phyloP scores from a whole-genome alignment of 2,888 invertebrate genomes.

The Eueremaeus valkanovi region DNA sequence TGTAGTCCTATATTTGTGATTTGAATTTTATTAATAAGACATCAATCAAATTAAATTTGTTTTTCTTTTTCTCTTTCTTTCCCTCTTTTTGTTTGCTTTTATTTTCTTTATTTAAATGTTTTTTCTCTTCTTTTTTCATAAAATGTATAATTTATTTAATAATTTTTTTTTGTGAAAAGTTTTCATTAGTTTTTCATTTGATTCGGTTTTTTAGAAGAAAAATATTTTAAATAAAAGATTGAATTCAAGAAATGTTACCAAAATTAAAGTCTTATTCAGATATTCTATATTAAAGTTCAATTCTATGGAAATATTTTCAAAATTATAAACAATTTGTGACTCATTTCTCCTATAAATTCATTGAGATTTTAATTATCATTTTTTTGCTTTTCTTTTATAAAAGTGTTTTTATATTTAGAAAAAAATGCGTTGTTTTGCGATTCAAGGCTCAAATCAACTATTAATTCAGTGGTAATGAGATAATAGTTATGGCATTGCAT shows the following conservation, averaged over 20 bases:
- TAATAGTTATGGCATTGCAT: no score
- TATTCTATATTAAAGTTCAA: no score
- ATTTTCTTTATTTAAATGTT: neutral
- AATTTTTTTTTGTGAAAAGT: neutral
- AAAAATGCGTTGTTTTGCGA: neutral
- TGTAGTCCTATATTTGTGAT: conserved; percentile 31
- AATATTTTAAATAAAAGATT: neutral
- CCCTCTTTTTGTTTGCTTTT: conserved; percentile 4
- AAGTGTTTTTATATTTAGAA: no score
- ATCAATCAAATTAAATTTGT: conserved; percentile 14
- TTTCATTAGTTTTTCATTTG: neutral
- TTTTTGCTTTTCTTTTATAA: no score
- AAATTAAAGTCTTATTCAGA: no score
- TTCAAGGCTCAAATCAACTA: conserved; percentile 27
- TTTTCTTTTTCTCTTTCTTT: no score
- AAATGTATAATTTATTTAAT: neutral
- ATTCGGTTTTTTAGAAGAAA: neutral
- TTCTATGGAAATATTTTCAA: no score
- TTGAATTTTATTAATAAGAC: conserved; percentile 24
- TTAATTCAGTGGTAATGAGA: neutral
- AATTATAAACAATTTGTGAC: no score
- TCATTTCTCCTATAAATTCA: no score
- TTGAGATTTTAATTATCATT: no score
- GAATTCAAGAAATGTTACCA: no score
- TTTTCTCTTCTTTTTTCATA: neutral